Conservation (phyloP, 1,140 invertebrate species). For the Zophobas atratus region DNA sequence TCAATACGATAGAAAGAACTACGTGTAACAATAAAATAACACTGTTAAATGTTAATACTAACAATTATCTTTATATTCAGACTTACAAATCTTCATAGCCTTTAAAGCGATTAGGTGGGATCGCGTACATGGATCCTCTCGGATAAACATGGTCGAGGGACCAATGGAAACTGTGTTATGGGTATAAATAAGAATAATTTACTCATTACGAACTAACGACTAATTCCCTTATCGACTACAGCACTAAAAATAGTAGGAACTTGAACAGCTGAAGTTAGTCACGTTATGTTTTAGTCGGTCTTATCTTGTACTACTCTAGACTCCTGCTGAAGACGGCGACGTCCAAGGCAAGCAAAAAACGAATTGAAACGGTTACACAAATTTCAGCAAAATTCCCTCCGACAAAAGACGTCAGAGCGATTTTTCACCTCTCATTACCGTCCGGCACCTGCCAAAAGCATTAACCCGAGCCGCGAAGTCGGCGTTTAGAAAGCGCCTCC, state of each 20-base stretch:
- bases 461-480: too few species aligned
- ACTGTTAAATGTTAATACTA: slow-evolving; percentile 42
- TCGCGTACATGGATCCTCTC: slow-evolving; percentile 2
- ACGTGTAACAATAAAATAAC: slow-evolving; percentile 39
- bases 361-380: too few species aligned
- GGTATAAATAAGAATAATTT: slow-evolving; percentile 32
- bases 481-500: too few species aligned
- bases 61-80: slow-evolving; percentile 36
- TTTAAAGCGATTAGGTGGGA: slow-evolving; percentile 34
- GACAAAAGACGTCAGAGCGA: too few species aligned
- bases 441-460: too few species aligned
- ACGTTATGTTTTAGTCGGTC: not conserved
- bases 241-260: slow-evolving; percentile 47
- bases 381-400: too few species aligned
- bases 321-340: not conserved
- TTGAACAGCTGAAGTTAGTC: slow-evolving; percentile 35
- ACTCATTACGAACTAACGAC: slow-evolving; percentile 19
- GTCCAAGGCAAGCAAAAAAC: not conserved
- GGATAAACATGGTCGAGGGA: slow-evolving; percentile 1
- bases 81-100: slow-evolving; percentile 36
- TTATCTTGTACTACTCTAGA: not conserved
- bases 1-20: slow-evolving; percentile 40
- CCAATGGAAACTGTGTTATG: slow-evolving; percentile 1
- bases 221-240: slow-evolving; percentile 23
- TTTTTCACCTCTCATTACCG: too few species aligned